Evolutionary conservation across 2,113 vertebrate genomes (phyloP), one percentile per base, ranked within the genome.

Genomic region (Heterotilapia buettikoferi): DNA sequence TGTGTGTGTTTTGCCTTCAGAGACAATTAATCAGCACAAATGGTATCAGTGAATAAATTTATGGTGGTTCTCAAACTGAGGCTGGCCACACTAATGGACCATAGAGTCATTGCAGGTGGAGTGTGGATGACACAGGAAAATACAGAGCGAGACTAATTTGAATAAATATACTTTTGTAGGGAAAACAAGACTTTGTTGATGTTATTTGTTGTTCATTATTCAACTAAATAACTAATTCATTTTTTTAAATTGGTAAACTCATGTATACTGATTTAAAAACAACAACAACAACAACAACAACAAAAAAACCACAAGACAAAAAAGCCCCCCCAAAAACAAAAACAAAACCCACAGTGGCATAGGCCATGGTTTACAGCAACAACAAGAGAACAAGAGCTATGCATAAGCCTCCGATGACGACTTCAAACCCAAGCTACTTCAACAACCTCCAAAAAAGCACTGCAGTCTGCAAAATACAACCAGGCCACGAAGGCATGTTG

Each of bases 11-110:
- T 76, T 76, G 24, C 43, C 9, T 76, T 76, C 63, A 82, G 84
- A 94, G 83, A 89, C 61, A 89, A 54, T 76, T 63, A 43, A 68
- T 81, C 80, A 88, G 76, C 85, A 89, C 47, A 87, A 83, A 83
- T 53, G 43, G 26, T 79, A 52, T 56, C 38, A 54, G 29, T 47
- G 47, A 78, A 40, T 43, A 81, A n/a, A 80, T 71, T 26, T 54
- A 73, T 63, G 36, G 33, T 52, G 50, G 43, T 81, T 81, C 40
- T 47, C 40, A 76, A 26, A 76, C 24, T 0, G 24, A 19, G 14
- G 40, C 71, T 19, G 68, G 68, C 68, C 38, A 16, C 68, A 6
- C 66, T 71, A 71, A 24, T 73, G 38, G 38, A 47, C 16, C 24
- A 47, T 7, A 76, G 71, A 31, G 24, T 2, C 26, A 50, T 6